Conservation (phyloP, 1,140 invertebrate genomes). For the Drosophila ogumai region DNA sequence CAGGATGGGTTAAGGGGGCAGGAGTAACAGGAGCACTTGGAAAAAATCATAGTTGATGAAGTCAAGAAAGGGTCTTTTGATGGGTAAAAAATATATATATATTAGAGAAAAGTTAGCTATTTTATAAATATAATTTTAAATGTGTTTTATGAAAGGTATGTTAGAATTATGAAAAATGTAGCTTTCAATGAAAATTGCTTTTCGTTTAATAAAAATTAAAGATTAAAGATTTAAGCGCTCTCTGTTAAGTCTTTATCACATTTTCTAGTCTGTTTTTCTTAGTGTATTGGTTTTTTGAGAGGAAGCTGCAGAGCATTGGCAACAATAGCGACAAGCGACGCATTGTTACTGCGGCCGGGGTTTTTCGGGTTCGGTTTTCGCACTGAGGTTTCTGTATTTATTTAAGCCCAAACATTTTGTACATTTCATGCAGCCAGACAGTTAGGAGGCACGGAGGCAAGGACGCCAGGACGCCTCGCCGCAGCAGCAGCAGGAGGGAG, state of each 20-base stretch:
- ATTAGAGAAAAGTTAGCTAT: neutral
- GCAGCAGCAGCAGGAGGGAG: neutral
- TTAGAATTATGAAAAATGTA: neutral
- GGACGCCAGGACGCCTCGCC: neutral
- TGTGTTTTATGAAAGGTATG: too few relatives aligned
- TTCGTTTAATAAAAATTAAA: neutral
- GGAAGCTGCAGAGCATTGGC: slow-evolving; percentile 47
- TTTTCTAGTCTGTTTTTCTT: neutral
- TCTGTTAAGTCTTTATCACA: neutral
- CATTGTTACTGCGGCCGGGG: slow-evolving; percentile 67
- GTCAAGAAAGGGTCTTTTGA: neutral
- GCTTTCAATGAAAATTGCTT: too few relatives aligned
- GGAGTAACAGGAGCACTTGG: neutral
- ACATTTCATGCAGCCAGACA: slow-evolving; percentile 69
- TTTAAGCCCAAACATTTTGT: slow-evolving; percentile 56
- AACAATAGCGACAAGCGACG: slow-evolving; percentile 61
- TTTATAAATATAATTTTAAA: neutral
- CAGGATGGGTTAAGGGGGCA: slow-evolving; percentile 14
- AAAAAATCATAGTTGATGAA: accelerated
- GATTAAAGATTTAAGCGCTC: too few relatives aligned
- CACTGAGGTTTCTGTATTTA: slow-evolving; percentile 71
- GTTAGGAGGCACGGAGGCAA: neutral
- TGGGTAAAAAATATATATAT: too few relatives aligned
- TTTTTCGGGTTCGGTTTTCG: slow-evolving; percentile 52
- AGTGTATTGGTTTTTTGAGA: slow-evolving; percentile 9